Conservation (phyloP, 2,113 vertebrate genomes). For the Halichoerus grypus region DNA sequence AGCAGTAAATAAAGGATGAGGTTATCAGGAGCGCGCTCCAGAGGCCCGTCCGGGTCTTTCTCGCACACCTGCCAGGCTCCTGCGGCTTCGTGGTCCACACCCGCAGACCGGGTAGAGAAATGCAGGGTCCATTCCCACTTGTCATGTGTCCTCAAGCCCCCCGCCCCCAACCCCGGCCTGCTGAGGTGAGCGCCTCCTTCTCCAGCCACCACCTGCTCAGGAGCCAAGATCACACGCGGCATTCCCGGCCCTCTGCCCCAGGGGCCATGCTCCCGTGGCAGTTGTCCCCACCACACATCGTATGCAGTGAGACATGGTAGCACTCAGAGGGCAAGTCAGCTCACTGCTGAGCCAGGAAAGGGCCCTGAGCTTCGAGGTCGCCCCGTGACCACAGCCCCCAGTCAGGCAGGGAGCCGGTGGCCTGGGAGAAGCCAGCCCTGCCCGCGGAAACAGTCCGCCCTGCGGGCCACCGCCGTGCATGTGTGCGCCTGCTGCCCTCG, state of each 20-base stretch:
- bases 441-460: background rate
- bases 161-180: too few relatives aligned
- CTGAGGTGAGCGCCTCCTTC: rapidly evolving
- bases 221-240: rapidly evolving
- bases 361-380: background rate
- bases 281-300: background rate
- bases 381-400: background rate
- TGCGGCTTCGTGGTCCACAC: rapidly evolving
- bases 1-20: rapidly evolving
- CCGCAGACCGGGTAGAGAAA: background rate
- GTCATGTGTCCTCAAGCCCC: rapidly evolving
- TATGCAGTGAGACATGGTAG: too few relatives aligned
- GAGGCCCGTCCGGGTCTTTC: rapidly evolving
- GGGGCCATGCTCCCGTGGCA: too few relatives aligned
- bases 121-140: rapidly evolving
- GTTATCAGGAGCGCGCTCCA: background rate
- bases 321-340: background rate
- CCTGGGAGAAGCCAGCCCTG: background rate
- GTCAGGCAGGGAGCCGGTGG: background rate
- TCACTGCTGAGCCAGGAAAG: background rate
- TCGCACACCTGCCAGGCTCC: rapidly evolving
- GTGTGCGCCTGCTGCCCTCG: too few relatives aligned
- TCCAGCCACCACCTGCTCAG: background rate
- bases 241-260: rapidly evolving
- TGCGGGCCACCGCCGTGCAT: too few relatives aligned